Percentiles rank a stretch among this genome's conserved stretches.
Evolutionary conservation across 2,797 vertebrate genomes (phyloP).

Genomic region (Oreochromis mossambicus): DNA sequence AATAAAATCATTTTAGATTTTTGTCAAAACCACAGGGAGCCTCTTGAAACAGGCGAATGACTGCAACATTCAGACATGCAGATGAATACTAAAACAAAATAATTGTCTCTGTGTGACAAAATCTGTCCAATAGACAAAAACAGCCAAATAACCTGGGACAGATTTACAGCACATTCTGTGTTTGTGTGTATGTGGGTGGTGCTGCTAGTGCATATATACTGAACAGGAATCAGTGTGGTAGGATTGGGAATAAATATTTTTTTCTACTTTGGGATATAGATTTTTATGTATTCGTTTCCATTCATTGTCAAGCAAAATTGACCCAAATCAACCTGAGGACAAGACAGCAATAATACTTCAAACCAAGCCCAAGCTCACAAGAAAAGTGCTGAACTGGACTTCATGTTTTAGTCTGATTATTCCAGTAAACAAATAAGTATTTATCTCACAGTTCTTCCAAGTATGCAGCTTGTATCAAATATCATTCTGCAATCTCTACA

Average conservation of each 20-base stretch:
- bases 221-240: not conserved
- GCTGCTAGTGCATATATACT: not conserved
- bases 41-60: too few species aligned
- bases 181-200: rapidly evolving
- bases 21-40: too few species aligned
- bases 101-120: too few species aligned
- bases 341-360: not conserved
- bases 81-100: too few species aligned
- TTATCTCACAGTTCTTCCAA: not conserved
- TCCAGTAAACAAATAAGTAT: not conserved
- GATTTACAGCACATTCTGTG: not conserved
- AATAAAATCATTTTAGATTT: too few species aligned
- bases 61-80: too few species aligned
- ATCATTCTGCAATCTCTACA: not conserved
- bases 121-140: too few species aligned
- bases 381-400: not conserved
- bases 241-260: not conserved
- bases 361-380: rapidly evolving
- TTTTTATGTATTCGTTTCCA: not conserved
- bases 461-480: not conserved
- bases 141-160: not conserved
- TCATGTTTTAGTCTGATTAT: not conserved
- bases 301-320: not conserved
- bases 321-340: not conserved
- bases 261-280: not conserved